Percentiles rank a stretch among this genome's conserved stretches.
These are phyloP conservation scores for Erpornis zantholeuca DNA, from an alignment of 2,113 vertebrate genomes.

Conservation along the genomic window DNA sequence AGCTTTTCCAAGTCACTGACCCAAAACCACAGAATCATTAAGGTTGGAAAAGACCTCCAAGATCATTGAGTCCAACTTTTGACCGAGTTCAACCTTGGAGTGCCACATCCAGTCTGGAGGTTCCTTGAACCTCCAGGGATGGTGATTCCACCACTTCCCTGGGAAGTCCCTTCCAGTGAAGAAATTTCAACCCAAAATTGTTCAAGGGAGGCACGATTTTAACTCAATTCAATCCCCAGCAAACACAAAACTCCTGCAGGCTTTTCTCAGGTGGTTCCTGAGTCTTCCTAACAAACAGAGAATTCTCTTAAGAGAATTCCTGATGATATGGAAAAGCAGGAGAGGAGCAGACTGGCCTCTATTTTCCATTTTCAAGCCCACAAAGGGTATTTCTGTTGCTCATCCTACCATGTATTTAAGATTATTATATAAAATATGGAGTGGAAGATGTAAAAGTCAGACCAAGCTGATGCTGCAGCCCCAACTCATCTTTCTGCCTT, in stretches of 20 bases:
- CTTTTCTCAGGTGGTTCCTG: background rate
- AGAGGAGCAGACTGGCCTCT: accelerated
- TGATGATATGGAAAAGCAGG: background rate
- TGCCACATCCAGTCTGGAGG: background rate
- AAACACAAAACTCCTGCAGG: background rate
- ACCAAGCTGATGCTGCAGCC: background rate
- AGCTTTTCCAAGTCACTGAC: background rate
- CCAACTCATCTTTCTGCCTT: background rate
- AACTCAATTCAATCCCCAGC: background rate
- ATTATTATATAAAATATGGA: background rate
- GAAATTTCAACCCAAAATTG: background rate
- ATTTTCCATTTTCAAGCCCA: background rate
- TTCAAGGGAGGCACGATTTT: background rate
- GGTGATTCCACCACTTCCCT: background rate
- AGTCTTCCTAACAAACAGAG: accelerated
- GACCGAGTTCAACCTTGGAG: background rate
- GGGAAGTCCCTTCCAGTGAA: background rate
- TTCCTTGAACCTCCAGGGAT: background rate
- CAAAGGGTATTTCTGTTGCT: background rate
- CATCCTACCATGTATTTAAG: background rate
- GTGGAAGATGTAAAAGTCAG: background rate
- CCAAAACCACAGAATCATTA: background rate
- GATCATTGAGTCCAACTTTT: background rate
- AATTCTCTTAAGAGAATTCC: background rate
- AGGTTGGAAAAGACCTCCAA: background rate